phyloP scores from a whole-genome alignment of 2,113 vertebrate species.

The Zapus hudsonius region DNA sequence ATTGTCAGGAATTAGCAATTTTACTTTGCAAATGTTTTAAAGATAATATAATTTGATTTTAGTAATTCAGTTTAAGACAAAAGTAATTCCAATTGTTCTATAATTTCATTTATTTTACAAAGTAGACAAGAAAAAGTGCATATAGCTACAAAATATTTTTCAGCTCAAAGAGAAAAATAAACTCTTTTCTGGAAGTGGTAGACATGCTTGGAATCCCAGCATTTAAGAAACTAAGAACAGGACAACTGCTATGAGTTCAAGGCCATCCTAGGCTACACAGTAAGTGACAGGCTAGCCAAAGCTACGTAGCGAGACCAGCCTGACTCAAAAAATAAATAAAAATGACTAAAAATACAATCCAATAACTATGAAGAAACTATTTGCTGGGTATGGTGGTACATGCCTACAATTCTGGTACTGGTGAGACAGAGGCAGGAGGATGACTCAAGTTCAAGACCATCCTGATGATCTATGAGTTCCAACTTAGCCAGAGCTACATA shows the following conservation, averaged over 20 bases:
- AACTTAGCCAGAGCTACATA: neutral
- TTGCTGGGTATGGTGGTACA: no score
- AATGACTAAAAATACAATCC: conserved; percentile 24
- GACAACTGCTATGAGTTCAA: neutral
- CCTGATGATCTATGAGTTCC: neutral
- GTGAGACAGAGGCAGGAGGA: no score
- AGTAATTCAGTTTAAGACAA: conserved; percentile 40
- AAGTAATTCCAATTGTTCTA: conserved; percentile 57
- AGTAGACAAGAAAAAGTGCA: conserved; percentile 25
- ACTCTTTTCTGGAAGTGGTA: neutral
- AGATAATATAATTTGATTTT: conserved; percentile 11
- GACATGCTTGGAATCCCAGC: neutral
- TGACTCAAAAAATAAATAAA: no score
- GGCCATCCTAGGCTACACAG: neutral
- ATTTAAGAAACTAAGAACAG: neutral
- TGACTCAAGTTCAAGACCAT: no score
- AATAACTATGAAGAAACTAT: neutral
- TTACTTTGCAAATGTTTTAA: conserved; percentile 38
- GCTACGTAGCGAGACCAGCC: no score
- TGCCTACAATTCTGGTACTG: no score
- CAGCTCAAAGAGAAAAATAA: conserved; percentile 52
- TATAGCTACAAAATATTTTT: conserved; percentile 33
- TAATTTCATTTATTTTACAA: conserved; percentile 42
- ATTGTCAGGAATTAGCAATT: conserved; percentile 30
- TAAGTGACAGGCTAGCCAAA: neutral